Conservation (phyloP, 2,797 vertebrate species). For the Poecilia velifera region DNA sequence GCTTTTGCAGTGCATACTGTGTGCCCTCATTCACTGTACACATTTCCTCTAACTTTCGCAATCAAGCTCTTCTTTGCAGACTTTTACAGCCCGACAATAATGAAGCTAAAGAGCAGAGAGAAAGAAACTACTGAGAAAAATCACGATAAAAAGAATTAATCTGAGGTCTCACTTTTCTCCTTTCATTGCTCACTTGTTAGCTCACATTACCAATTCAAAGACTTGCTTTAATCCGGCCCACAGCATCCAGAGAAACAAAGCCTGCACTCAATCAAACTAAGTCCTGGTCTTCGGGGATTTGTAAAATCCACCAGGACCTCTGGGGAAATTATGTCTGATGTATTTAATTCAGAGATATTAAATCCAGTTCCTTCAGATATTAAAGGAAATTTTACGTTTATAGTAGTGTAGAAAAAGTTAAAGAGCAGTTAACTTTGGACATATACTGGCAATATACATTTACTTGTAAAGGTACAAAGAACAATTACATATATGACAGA, state of each 20-base stretch:
- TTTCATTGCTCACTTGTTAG: constrained; percentile 63
- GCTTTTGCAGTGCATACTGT: background rate
- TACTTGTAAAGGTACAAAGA: background rate
- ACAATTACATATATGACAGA: background rate
- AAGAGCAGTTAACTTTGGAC: background rate
- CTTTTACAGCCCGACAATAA: constrained; percentile 43
- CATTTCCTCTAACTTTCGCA: constrained; percentile 2
- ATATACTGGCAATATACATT: background rate
- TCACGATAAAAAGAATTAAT: constrained; percentile 58
- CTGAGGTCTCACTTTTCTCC: constrained; percentile 60
- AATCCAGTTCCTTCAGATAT: constrained; percentile 19
- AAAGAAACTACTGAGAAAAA: constrained; percentile 48
- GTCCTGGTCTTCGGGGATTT: constrained; percentile 55
- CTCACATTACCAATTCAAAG: constrained; percentile 67
- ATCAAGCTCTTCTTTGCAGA: constrained; percentile 11
- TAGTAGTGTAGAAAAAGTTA: background rate
- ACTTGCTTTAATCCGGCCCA: constrained; percentile 57
- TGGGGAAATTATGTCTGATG: constrained; percentile 58
- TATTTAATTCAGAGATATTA: constrained; percentile 52
- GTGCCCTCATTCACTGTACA: constrained; percentile 21
- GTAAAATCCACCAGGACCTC: constrained; percentile 44
- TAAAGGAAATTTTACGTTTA: constrained; percentile 7
- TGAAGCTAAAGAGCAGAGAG: constrained; percentile 44
- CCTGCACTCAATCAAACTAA: constrained; percentile 64
- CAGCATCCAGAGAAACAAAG: constrained; percentile 66